phyloP scores from a whole-genome alignment of 2,797 vertebrate species.

The Mallotus villosus region DNA sequence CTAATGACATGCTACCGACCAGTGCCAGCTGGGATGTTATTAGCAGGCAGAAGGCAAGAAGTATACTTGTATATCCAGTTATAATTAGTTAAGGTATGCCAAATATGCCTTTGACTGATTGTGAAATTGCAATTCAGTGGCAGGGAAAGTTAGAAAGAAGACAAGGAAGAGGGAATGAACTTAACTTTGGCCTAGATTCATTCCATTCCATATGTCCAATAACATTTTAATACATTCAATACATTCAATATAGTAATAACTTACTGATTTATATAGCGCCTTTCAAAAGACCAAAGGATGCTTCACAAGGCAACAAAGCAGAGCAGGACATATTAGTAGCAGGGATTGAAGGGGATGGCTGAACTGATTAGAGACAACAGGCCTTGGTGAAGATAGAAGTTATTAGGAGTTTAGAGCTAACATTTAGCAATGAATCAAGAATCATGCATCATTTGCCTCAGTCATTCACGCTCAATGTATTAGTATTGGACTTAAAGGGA shows the following conservation, averaged over 20 bases:
- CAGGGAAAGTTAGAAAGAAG: not conserved
- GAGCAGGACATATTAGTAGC: too few species aligned
- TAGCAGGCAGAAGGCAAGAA: constrained; percentile 17
- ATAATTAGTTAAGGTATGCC: constrained; percentile 16
- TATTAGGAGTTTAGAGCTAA: not conserved
- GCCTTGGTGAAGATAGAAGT: not conserved
- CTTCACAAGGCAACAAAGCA: too few species aligned
- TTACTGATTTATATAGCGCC: too few species aligned
- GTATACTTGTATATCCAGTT: constrained; percentile 23
- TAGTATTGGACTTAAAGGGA: not conserved
- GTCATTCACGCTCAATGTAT: too few species aligned
- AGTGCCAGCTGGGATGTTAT: not conserved
- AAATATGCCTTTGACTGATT: not conserved
- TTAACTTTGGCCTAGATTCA: not conserved
- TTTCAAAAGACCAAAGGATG: too few species aligned
- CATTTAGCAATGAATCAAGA: not conserved
- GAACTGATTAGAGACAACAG: too few species aligned
- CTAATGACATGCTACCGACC: too few species aligned
- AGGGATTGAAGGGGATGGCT: too few species aligned
- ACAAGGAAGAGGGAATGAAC: not conserved
- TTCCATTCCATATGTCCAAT: not conserved
- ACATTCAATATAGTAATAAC: too few species aligned
- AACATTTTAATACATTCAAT: too few species aligned
- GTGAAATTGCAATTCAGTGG: not conserved
- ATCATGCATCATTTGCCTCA: too few species aligned